Evolutionary conservation across 2,113 vertebrate genomes (phyloP), one percentile per base, ranked within the genome.

Genomic region (Capreolus pygargus): DNA sequence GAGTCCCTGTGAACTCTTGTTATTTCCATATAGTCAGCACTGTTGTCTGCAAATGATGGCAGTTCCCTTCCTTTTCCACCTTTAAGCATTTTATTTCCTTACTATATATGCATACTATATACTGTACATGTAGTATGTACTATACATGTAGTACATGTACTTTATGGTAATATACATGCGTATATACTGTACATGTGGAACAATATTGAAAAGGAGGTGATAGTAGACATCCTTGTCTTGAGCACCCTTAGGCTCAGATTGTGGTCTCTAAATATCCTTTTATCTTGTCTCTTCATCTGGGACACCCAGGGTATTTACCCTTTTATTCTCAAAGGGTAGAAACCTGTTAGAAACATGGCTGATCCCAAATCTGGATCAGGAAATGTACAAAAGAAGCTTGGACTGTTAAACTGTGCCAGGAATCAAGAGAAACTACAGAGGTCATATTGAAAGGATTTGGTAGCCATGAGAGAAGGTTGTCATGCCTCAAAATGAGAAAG

Each of bases 381-480:
- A 91, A 93, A 50, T 91, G 4, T 30, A 60, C 11, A 83, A 76
- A 97, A 86, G 33, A 85, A 97, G 50, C 39, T 55, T 85, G 54
- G 70, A 43, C 33, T 61, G 36, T 91, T 28, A 78, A 74, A 60
- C 47, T 94, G 2, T 94, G 39, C 61, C 43, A 83, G 60, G 47
- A 82, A 33, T 19, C 39, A 91, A 50, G 85, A 95, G 93, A 58
- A 87, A 96, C 52, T 91, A 25, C 36, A 61, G 28, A 93, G 28
- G n/a, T 93, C 43, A 55, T 91, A 19, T 28, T n/a, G 81, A n/a
- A 95, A 89, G 36, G 36, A 79, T 95, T 90, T n/a, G 70, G 13
- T 94, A 79, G 33, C 61, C 39, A 81, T 36, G 45, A 94, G 74
- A 96, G 95, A 78, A 95, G 67, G n/a, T 58, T 91, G n/a, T 81